These are phyloP conservation scores for Drosophila malerkotliana DNA, from an alignment of 1,140 invertebrate genomes.

Conservation along the genomic window DNA sequence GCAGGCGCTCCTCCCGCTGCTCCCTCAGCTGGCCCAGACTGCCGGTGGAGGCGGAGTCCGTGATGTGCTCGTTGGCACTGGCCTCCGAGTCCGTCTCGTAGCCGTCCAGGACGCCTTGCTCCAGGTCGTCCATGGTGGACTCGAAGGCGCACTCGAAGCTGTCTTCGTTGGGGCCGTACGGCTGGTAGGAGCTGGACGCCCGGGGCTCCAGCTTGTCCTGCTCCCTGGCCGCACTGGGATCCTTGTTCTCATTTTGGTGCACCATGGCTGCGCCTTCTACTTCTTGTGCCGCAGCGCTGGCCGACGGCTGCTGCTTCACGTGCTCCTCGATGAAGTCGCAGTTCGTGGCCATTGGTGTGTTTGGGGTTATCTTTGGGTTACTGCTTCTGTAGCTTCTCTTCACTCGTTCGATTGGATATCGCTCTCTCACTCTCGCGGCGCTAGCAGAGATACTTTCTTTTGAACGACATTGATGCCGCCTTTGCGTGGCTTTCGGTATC, in stretches of 20 bases:
- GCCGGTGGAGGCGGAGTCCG: conserved; percentile 43
- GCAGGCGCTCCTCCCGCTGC: conserved; percentile 26
- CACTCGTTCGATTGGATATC: not conserved
- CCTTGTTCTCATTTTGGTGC: conserved; percentile 23
- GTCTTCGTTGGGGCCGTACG: conserved; percentile 36
- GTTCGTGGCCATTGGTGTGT: conserved; percentile 71
- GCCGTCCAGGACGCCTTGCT: conserved; percentile 68
- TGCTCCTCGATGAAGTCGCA: conserved; percentile 69
- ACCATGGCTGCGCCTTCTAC: conserved; percentile 42
- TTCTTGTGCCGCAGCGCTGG: conserved; percentile 22
- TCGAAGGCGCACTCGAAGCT: conserved; percentile 78
- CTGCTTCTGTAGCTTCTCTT: conserved; percentile 6
- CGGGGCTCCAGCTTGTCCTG: not conserved
- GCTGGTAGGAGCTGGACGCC: conserved; percentile 6
- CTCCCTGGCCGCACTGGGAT: not conserved
- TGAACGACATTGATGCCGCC: conserved; percentile 71
- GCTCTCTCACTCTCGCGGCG: conserved; percentile 10
- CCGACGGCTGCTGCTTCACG: conserved; percentile 53
- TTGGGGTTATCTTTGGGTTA: conserved; percentile 30
- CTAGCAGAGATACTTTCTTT: conserved; percentile 61
- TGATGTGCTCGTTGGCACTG: conserved; percentile 59
- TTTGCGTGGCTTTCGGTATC: not conserved
- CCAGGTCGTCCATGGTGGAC: conserved; percentile 78
- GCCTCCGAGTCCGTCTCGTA: conserved; percentile 79
- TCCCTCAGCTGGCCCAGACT: conserved; percentile 45